Conservation (phyloP, 2,113 vertebrate species). For the Pterocles gutturalis region DNA sequence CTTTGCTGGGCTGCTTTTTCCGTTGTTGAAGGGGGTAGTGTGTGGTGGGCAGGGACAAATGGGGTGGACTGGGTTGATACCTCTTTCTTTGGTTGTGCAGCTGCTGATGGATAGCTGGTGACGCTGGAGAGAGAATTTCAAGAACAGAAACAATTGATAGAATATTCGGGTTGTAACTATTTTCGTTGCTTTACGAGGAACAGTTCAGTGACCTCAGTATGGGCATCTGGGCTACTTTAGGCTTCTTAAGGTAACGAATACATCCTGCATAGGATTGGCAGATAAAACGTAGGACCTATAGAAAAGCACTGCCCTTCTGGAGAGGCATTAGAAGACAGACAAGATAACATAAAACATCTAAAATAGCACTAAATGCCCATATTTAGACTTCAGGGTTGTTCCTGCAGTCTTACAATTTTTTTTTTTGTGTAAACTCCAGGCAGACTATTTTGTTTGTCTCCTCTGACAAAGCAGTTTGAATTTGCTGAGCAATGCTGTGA, state of each 20-base stretch:
- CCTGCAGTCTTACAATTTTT: neutral
- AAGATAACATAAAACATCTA: neutral
- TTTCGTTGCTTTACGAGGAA: neutral
- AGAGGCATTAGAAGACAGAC: neutral
- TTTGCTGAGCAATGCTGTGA: neutral
- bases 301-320: neutral
- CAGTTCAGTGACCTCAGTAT: neutral
- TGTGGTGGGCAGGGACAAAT: neutral
- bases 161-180: neutral
- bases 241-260: neutral
- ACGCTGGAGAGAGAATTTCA: neutral
- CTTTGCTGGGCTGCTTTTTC: neutral
- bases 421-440: neutral
- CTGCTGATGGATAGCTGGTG: neutral
- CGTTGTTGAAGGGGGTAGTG: neutral
- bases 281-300: neutral
- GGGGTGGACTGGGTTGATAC: neutral
- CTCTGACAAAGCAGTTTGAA: slow-evolving; percentile 9
- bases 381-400: neutral
- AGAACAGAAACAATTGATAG: neutral
- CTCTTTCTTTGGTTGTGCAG: neutral
- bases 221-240: neutral
- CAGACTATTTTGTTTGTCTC: neutral
- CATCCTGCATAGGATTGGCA: neutral
- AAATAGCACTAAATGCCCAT: neutral